Conservation (phyloP, 2,888 invertebrate genomes). For the Polymixis lichenea region DNA sequence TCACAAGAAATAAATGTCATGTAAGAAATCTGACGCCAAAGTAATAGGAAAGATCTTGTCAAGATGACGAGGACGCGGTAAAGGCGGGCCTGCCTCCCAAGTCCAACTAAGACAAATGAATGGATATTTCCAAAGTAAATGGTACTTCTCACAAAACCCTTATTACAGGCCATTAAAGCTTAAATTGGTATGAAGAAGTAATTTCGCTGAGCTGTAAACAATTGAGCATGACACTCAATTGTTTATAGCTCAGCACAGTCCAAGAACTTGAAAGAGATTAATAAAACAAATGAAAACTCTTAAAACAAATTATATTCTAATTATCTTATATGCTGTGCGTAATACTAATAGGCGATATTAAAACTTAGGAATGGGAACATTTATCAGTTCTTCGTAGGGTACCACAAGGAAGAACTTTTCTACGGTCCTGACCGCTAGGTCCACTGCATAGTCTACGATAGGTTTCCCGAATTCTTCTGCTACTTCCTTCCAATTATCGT, state of each 20-base stretch:
- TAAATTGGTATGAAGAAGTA: conserved; percentile 10
- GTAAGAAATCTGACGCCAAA: conserved; percentile 67
- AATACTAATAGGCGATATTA: conserved; percentile 46
- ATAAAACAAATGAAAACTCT: conserved; percentile 50
- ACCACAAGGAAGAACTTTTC: conserved; percentile 84
- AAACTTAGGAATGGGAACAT: conserved; percentile 79
- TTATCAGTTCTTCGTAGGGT: conserved; percentile 83
- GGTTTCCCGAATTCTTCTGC: conserved; percentile 87
- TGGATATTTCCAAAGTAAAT: conserved; percentile 49
- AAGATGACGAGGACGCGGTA: conserved; percentile 76
- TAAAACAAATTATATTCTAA: conserved; percentile 42
- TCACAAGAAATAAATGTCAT: conserved; percentile 51
- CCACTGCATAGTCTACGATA: conserved; percentile 85
- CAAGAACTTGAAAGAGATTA: conserved; percentile 24
- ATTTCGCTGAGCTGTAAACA: not conserved
- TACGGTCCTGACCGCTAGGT: conserved; percentile 81
- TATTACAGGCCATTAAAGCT: conserved; percentile 28
- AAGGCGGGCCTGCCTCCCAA: conserved; percentile 75
- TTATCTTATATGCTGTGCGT: conserved; percentile 26
- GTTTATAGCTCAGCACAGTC: no score
- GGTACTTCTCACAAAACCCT: conserved; percentile 10
- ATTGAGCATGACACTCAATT: no score
- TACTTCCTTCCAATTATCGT: conserved; percentile 84
- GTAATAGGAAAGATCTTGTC: conserved; percentile 72
- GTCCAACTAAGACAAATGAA: conserved; percentile 81